Base-by-base conservation (phyloP, 2,113 vertebrate genomes). In the Colaptes auratus region DNA sequence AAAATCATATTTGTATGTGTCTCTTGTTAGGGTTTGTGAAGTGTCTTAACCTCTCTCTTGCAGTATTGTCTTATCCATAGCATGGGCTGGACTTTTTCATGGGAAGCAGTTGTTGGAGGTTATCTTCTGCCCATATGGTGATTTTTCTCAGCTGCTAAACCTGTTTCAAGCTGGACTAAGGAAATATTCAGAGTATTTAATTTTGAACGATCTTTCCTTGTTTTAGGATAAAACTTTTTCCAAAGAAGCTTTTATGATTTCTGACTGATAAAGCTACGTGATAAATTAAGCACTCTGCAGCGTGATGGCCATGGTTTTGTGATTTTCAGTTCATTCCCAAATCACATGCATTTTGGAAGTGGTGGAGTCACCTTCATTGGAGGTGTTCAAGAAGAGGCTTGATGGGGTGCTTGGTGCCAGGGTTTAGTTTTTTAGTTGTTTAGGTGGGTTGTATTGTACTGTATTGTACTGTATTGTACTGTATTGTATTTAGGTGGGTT, bases 261-360 rank as follows among this genome's bases (percentile, higher is more conserved):
- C 7, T 18, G 55, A 27, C 27, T 75, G n/a, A 33, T 81, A 20
- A 0, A 70, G 11, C 36, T 60, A 1, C 53, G 52, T 20, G 12
- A 1, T 60, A 17, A 86, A 24, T 1, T 3, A 76, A 61, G 23
- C 14, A 10, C 12, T 78, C 8, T 5, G 6, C 7, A 30, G 10
- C 36, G 27, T 42, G 20, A 5, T 75, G 58, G 8, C 44, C 2
- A 1, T 31, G n/a, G 39, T 42, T 82, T 65, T 55, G 15, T 35
- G 59, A 30, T 84, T 82, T 82, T 87, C 33, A 52, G 4, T 87
- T 93, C 24, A 46, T 73, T 0, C 36, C 0, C 13, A 69, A 91
- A 35, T 36, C 30, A 8, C 2, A 0, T 1, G 0, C 2, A 0
- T 70, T 89, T 55, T 73, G n/a, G n/a, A n/a, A n/a, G n/a, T n/a